Conservation (phyloP, 2,888 invertebrate genomes). For the Rapana venosa region DNA sequence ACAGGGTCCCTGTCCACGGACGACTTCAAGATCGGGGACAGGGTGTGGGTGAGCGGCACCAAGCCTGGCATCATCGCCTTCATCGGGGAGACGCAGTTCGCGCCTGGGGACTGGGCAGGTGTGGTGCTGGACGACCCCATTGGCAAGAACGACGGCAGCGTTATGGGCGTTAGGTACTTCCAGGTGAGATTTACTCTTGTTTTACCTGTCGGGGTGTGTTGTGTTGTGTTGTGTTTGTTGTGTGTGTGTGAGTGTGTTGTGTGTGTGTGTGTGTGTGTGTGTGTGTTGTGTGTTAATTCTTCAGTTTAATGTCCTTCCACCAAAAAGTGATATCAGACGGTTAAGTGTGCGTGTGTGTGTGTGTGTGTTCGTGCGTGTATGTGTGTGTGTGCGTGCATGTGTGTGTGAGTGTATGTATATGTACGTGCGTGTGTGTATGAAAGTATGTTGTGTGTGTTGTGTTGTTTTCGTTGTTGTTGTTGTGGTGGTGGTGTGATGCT, state of each 20-base stretch:
- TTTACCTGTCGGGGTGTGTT: neutral
- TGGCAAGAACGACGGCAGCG: slow-evolving; percentile 79
- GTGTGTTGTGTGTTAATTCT: too few species aligned
- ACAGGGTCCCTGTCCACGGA: slow-evolving; percentile 80
- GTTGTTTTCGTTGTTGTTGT: too few species aligned
- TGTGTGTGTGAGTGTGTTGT: neutral
- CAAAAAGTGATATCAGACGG: too few species aligned
- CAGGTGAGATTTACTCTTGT: slow-evolving; percentile 44
- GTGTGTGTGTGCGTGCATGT: neutral
- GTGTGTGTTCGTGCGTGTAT: neutral
- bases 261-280: neutral
- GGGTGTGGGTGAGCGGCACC: slow-evolving; percentile 85
- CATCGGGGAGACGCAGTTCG: slow-evolving; percentile 78
- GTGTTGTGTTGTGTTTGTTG: neutral
- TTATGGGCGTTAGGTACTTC: slow-evolving; percentile 77
- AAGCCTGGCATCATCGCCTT: slow-evolving; percentile 77
- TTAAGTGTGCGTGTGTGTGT: neutral
- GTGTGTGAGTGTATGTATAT: neutral
- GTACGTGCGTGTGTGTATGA: too few species aligned
- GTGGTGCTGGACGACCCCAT: slow-evolving; percentile 76
- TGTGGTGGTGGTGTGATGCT: too few species aligned
- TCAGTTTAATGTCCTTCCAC: too few species aligned
- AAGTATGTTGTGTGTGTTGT: too few species aligned
- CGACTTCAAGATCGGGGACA: slow-evolving; percentile 96
- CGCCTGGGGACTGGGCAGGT: slow-evolving; percentile 78